Percentiles rank a stretch among this genome's conserved stretches.
phyloP scores from a whole-genome alignment of 2,113 vertebrate species.

The Prinia subflava region DNA sequence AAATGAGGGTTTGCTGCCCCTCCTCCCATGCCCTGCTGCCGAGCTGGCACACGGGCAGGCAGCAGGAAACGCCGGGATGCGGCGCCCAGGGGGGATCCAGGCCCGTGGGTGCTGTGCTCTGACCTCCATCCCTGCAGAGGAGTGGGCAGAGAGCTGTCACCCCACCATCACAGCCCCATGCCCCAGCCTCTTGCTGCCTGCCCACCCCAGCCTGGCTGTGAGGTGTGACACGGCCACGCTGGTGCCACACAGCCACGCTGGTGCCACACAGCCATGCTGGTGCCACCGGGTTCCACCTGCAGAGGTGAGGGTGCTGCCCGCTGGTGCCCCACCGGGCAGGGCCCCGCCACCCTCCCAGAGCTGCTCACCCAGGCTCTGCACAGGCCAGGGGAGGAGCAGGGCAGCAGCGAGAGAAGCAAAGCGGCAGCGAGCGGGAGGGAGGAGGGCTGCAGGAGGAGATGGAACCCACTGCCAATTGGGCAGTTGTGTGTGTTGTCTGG shows the following conservation, averaged over 20 bases:
- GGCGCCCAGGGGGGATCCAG: not conserved
- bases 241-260: accelerated
- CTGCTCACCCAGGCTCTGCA: not conserved
- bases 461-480: constrained; percentile 67
- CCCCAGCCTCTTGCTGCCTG: not conserved
- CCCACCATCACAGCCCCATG: accelerated
- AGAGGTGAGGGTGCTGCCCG: not conserved
- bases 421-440: not conserved
- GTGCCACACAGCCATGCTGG: accelerated
- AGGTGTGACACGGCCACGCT: not conserved
- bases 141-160: not conserved
- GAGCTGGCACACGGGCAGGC: not conserved
- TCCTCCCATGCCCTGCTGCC: not conserved
- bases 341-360: not conserved
- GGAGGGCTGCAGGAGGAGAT: constrained; percentile 10
- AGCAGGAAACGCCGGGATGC: accelerated
- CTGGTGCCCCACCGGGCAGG: accelerated
- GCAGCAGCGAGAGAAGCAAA: not conserved
- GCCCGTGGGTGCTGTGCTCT: accelerated
- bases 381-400: not conserved
- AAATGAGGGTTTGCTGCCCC: constrained; percentile 23
- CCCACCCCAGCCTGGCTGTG: accelerated
- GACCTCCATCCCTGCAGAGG: accelerated
- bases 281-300: accelerated
- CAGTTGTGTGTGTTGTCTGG: constrained; percentile 72